Evolutionary conservation across 92 coral and sea anemone species (phyloP).

Genomic region (Epizoanthus fatuus): DNA sequence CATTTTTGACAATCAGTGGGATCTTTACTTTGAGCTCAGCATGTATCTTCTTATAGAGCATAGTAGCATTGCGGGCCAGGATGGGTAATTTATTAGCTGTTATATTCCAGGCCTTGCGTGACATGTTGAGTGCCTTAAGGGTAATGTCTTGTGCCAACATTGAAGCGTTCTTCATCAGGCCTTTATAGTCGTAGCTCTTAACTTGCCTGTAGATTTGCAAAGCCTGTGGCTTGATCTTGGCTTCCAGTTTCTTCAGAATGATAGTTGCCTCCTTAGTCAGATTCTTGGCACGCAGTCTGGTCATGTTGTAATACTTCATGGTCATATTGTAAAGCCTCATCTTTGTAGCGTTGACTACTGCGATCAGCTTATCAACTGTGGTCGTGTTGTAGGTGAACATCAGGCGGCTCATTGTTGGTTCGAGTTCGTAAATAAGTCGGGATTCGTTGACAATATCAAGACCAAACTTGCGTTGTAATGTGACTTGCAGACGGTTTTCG

Average conservation of each 20-base stretch:
- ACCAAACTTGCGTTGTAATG: conserved; percentile 87
- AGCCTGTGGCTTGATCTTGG: conserved; percentile 74
- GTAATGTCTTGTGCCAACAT: conserved; percentile 68
- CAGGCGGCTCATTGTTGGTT: conserved; percentile 80
- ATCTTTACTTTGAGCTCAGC: conserved; percentile 33
- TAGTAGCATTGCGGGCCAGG: conserved; percentile 68
- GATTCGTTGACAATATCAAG: conserved; percentile 81
- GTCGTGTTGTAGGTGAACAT: conserved; percentile 89
- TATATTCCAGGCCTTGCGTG: conserved; percentile 61
- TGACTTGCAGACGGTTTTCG: conserved; percentile 71
- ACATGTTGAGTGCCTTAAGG: conserved; percentile 60
- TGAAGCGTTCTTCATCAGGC: conserved; percentile 65
- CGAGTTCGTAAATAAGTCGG: conserved; percentile 73
- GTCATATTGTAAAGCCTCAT: conserved; percentile 64
- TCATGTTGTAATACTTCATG: conserved; percentile 75
- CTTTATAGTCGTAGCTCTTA: conserved; percentile 77
- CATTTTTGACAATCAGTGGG: conserved; percentile 33
- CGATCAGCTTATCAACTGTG: conserved; percentile 63
- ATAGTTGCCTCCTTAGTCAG: conserved; percentile 71
- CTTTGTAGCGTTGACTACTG: conserved; percentile 62
- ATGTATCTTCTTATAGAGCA: conserved; percentile 64
- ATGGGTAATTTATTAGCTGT: conserved; percentile 52
- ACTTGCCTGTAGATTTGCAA: conserved; percentile 70
- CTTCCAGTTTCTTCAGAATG: conserved; percentile 73
- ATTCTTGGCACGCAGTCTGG: conserved; percentile 64